These are phyloP conservation scores for Schrankia costaestrigalis DNA, from an alignment of 2,888 invertebrate genomes.

Conservation along the genomic window DNA sequence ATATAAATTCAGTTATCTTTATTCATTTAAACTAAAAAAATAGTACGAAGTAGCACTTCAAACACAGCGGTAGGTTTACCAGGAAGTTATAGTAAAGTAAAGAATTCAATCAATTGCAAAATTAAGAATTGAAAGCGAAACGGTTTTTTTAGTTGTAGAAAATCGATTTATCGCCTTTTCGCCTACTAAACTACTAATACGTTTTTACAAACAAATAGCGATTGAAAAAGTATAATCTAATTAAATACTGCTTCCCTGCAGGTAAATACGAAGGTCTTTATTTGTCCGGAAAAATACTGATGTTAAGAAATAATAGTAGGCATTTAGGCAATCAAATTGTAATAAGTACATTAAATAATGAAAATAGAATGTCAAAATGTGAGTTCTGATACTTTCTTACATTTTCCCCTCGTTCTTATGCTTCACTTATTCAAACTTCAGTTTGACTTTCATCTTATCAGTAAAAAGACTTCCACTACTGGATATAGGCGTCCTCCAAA, in stretches of 20 bases:
- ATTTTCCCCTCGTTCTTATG: too few species aligned
- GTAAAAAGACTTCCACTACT: too few species aligned
- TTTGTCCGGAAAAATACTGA: slow-evolving; percentile 5
- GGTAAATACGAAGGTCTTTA: slow-evolving; percentile 16
- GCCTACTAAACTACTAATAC: slow-evolving; percentile 8
- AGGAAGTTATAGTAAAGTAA: slow-evolving; percentile 5
- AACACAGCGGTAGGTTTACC: too few species aligned
- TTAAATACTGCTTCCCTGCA: slow-evolving; percentile 9
- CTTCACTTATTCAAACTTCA: too few species aligned
- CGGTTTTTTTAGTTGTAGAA: slow-evolving; percentile 15
- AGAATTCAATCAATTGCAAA: slow-evolving; percentile 21
- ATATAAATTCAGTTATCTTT: slow-evolving; percentile 28
- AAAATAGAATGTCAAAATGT: too few species aligned
- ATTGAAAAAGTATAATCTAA: slow-evolving; percentile 14
- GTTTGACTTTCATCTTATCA: too few species aligned
- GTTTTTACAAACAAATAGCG: slow-evolving; percentile 18
- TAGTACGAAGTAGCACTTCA: too few species aligned
- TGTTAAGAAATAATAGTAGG: slow-evolving; percentile 6
- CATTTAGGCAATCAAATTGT: too few species aligned
- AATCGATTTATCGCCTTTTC: slow-evolving; percentile 18
- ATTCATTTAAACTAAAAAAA: not conserved
- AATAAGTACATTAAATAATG: too few species aligned
- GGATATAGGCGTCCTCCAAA: too few species aligned
- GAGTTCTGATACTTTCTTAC: too few species aligned
- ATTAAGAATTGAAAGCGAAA: slow-evolving; percentile 18